Conservation (phyloP, 1,140 invertebrate species). For the Oreohelix idahoensis region DNA sequence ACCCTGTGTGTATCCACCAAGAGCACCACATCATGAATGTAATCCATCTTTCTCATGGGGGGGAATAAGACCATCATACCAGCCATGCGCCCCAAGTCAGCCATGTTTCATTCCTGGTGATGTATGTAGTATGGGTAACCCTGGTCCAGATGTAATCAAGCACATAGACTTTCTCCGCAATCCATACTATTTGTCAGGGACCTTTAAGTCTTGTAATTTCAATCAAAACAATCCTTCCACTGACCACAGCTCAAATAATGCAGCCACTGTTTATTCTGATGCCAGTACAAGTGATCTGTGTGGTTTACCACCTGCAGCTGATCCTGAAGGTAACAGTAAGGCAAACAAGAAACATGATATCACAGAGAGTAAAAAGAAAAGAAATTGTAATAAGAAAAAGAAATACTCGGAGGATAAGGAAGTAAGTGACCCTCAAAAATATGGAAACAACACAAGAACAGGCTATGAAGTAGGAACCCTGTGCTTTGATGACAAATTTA, state of each 20-base stretch:
- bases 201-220: neutral
- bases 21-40: neutral
- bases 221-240: conserved; percentile 8
- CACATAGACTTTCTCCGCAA: neutral
- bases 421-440: neutral
- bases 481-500: neutral
- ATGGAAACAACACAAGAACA: neutral
- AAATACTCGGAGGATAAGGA: neutral
- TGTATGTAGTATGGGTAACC: neutral
- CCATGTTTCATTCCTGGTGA: neutral
- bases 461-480: neutral
- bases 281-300: neutral
- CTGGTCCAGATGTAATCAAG: neutral
- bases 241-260: neutral
- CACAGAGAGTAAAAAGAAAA: neutral
- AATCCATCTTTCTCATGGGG: neutral
- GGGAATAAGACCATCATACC: neutral
- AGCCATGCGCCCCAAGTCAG: neutral
- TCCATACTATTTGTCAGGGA: neutral
- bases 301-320: neutral
- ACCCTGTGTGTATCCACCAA: neutral
- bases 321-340: neutral
- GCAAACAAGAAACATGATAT: neutral
- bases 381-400: neutral
- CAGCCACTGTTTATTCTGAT: neutral